Evolutionary conservation across 2,797 vertebrate species (phyloP).

Genomic region (Spheniscus humboldti): DNA sequence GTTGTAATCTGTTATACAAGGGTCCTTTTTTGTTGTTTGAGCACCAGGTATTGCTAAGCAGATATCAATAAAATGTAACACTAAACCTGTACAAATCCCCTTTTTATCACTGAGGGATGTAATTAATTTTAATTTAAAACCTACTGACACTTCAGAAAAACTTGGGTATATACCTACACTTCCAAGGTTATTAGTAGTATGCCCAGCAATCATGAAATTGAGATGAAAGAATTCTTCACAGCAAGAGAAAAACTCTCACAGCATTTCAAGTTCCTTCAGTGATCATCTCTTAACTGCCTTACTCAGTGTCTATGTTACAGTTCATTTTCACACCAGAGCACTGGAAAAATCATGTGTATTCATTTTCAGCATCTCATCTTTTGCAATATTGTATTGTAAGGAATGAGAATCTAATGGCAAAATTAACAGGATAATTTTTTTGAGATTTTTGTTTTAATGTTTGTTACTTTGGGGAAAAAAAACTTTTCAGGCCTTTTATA

Average conservation of each 20-base stretch:
- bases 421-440: accelerated
- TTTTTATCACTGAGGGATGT: neutral
- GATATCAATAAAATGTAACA: neutral
- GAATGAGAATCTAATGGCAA: neutral
- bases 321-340: neutral
- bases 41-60: neutral
- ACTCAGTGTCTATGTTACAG: neutral
- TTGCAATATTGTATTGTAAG: neutral
- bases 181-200: neutral
- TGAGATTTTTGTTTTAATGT: neutral
- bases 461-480: neutral
- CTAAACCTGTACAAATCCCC: neutral
- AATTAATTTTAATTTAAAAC: neutral
- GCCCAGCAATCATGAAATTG: neutral
- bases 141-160: neutral
- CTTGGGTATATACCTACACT: neutral
- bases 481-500: neutral
- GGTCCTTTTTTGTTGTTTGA: neutral
- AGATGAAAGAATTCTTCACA: neutral
- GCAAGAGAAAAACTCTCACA: neutral
- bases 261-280: neutral
- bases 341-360: neutral
- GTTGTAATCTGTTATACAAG: neutral
- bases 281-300: neutral
- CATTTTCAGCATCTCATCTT: neutral